Base-by-base conservation (phyloP, 2,888 invertebrate genomes). In the Lycia hirtaria region DNA sequence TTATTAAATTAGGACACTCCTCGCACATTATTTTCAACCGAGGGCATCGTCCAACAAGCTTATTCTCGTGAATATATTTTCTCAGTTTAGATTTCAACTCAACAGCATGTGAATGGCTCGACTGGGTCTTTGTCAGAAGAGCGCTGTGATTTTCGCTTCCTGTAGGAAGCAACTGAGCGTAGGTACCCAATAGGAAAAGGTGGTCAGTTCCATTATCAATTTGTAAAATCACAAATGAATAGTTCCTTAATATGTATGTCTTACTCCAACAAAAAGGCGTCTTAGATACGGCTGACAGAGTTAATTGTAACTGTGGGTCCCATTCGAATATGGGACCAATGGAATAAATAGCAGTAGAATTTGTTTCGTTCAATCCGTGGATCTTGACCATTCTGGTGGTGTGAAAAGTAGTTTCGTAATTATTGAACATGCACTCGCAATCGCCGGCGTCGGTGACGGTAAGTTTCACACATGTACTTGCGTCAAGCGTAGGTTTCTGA, bases 101-200 rank as follows among this genome's bases (percentile, higher is more conserved):
- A 17, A 1, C 7, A 9, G 17, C 17, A 0, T 9, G 6, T n/a
- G n/a, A n/a, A n/a, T n/a, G n/a, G n/a, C n/a, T n/a, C n/a, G n/a
- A n/a, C n/a, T n/a, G n/a, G n/a, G n/a, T n/a, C n/a, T 7, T 35
- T 6, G 37, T 37, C 20, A 37, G 19, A 6, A 37, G 37, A 4
- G 20, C 37, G 37, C n/a, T 37, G 37, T 37, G 37, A n/a, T 37
- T 2, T 10, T 20, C 37, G 37, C 37, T 37, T 10, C 37, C 37
- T 5, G 37, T 4, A 1, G 4, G n/a, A n/a, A 37, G 4, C 20
- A 37, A 20, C 4, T 6, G 20, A 5, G 37, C 37, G 20, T 37
- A 20, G 0, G 37, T 37, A 19, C 37, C 37, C 20, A 37, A 5
- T n/a, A 37, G 1, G 20, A 20, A 37, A 10, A 37, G 37, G 4